Percentiles rank a stretch among this genome's conserved stretches.
Conservation (phyloP, 2,797 vertebrate species). For the Myotis pilosus region DNA sequence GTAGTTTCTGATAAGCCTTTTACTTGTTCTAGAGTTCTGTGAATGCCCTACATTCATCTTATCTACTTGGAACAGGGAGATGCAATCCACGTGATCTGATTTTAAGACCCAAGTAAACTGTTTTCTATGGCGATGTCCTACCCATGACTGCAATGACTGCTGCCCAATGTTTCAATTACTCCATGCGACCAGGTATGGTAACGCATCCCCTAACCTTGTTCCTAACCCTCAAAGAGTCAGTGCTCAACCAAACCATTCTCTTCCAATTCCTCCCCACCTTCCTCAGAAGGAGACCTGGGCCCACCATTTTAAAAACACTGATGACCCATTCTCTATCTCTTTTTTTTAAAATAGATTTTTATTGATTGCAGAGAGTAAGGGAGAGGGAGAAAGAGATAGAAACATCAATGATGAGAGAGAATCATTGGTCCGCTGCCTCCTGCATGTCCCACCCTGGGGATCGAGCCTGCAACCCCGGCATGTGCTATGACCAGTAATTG, state of each 20-base stretch:
- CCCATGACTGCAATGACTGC: neutral
- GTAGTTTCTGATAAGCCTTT: neutral
- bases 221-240: neutral
- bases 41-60: neutral
- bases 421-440: too few species aligned
- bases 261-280: neutral
- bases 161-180: neutral
- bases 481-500: too few species aligned
- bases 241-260: neutral
- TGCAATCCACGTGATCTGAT: neutral
- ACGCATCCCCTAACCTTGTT: neutral
- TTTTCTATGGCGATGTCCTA: neutral
- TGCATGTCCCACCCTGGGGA: too few species aligned
- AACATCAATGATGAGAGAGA: too few species aligned
- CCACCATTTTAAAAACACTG: neutral
- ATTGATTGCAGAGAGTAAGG: too few species aligned
- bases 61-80: neutral
- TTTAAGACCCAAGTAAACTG: neutral
- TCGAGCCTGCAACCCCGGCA: too few species aligned
- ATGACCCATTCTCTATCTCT: neutral
- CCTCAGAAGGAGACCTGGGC: neutral
- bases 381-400: too few species aligned
- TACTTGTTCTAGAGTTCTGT: neutral
- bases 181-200: neutral
- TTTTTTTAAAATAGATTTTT: too few species aligned